Evolutionary conservation across 2,888 invertebrate genomes (phyloP).

Genomic region (Peribatodes rhomboidaria): DNA sequence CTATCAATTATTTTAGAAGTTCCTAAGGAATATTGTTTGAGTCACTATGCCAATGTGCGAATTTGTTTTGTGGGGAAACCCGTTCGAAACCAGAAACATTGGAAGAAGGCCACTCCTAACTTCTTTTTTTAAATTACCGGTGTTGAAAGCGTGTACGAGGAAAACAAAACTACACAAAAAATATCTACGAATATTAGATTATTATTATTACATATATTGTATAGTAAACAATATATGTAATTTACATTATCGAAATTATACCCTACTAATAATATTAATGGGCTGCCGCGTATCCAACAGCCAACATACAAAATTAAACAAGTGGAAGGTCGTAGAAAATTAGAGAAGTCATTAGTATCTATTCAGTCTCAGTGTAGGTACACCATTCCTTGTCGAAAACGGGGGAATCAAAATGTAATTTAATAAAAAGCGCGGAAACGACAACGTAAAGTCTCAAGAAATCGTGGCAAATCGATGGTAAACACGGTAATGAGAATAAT

Average conservation of each 20-base stretch:
- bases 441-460: constrained; percentile 49
- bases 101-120: neutral
- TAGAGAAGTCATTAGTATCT: constrained; percentile 2
- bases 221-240: no score
- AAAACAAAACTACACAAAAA: constrained; percentile 13
- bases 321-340: neutral
- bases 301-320: neutral
- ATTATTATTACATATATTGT: no score
- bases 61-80: neutral
- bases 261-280: neutral
- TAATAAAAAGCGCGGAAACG: constrained; percentile 56
- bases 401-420: neutral
- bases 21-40: constrained; percentile 4
- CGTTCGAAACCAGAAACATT: neutral
- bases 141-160: neutral
- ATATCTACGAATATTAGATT: no score
- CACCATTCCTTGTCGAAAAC: neutral
- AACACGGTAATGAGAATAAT: constrained; percentile 57
- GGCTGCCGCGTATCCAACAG: neutral
- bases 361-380: neutral
- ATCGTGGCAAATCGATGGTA: constrained; percentile 56
- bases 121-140: neutral
- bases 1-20: constrained; percentile 15
- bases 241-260: no score
- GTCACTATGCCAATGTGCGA: neutral